These are phyloP conservation scores for Pseudorhiza aurosa DNA, from an alignment of 30 jellyfish, hydroid and myxozoan genomes.

Conservation along the genomic window DNA sequence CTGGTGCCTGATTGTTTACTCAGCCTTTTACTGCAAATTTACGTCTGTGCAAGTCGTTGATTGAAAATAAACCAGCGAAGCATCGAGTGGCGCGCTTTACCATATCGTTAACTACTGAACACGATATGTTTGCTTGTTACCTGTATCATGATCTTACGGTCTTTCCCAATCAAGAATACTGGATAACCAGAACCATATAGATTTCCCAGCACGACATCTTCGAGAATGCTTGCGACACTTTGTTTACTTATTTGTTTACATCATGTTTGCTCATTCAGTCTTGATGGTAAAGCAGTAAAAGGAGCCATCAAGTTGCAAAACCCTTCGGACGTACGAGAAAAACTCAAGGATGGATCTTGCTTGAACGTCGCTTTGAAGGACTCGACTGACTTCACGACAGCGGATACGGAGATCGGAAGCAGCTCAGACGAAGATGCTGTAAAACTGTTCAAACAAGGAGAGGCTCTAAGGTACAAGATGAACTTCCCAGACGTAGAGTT, in stretches of 20 bases:
- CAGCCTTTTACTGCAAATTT: no score
- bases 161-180: no score
- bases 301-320: conserved; percentile 29
- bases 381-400: conserved; percentile 23
- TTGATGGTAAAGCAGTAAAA: neutral
- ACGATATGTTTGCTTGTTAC: no score
- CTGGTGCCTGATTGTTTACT: no score
- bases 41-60: no score
- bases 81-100: no score
- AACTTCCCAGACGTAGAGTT: neutral
- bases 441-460: neutral
- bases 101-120: no score
- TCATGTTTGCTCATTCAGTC: neutral
- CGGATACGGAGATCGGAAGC: conserved; percentile 3
- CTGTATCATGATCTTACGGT: no score
- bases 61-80: no score
- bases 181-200: no score
- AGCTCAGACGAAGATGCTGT: neutral
- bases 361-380: conserved; percentile 26
- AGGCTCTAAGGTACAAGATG: neutral
- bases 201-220: neutral
- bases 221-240: neutral
- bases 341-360: conserved; percentile 16
- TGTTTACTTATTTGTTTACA: neutral
- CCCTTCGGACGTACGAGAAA: conserved; percentile 12